Conservation (phyloP, 2,113 vertebrate genomes). For the Murina feae region DNA sequence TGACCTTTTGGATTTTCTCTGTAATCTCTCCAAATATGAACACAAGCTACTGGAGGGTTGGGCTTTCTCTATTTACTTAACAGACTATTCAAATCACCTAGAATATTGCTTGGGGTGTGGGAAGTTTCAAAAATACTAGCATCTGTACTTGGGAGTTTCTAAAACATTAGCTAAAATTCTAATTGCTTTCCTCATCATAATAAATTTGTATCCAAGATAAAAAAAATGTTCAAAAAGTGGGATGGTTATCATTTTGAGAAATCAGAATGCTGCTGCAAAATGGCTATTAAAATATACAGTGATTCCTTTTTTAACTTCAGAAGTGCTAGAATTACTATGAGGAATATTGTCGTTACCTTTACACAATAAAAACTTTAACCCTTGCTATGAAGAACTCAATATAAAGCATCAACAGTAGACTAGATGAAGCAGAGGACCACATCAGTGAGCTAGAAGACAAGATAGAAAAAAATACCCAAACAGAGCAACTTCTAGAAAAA, state of each 20-base stretch:
- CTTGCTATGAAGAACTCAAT: too few species aligned
- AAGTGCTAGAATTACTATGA: constrained; percentile 14
- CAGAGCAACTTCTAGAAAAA: too few species aligned
- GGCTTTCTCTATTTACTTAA: not conserved
- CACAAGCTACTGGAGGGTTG: fast-evolving
- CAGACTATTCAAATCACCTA: not conserved
- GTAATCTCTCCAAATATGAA: not conserved
- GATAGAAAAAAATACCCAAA: too few species aligned
- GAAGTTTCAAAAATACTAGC: not conserved
- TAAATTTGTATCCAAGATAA: constrained; percentile 48
- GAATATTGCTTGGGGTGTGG: not conserved
- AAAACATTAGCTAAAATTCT: not conserved
- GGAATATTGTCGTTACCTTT: not conserved
- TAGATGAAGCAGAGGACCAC: too few species aligned
- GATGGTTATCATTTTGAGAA: not conserved
- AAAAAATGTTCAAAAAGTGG: not conserved
- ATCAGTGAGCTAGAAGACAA: too few species aligned
- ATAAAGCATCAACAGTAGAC: too few species aligned
- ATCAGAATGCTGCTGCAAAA: not conserved
- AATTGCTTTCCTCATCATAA: not conserved
- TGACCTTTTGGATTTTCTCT: not conserved
- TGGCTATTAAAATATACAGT: not conserved
- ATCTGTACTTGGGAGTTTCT: not conserved
- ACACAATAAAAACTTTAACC: not conserved
- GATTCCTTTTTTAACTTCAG: not conserved